These are phyloP conservation scores for Lonchura striata DNA, from an alignment of 2,113 vertebrate species.

Conservation along the genomic window DNA sequence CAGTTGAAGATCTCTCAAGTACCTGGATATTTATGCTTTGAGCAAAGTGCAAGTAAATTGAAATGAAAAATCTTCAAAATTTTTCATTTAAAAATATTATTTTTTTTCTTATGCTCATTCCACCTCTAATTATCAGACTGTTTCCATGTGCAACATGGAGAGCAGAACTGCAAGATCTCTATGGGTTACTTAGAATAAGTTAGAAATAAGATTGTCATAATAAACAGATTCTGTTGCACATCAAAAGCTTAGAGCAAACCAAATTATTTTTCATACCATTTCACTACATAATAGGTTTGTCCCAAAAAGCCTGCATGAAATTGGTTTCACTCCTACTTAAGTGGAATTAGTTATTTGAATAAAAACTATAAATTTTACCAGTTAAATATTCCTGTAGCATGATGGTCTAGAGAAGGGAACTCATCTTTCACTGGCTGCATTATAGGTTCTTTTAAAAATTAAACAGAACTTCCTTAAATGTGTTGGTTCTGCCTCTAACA, in stretches of 20 bases:
- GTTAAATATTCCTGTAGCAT: not conserved
- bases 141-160: not conserved
- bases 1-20: not conserved
- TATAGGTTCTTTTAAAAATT: not conserved
- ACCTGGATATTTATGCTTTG: not conserved
- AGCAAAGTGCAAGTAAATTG: not conserved
- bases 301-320: conserved; percentile 10
- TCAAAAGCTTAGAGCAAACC: not conserved
- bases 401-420: not conserved
- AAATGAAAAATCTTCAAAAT: not conserved
- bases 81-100: not conserved
- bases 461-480: not conserved
- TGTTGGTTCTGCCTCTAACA: not conserved
- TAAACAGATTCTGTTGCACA: not conserved
- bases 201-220: not conserved
- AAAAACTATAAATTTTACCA: no score
- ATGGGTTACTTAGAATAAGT: not conserved
- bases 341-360: no score
- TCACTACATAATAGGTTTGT: conserved; percentile 7
- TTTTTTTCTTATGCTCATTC: not conserved
- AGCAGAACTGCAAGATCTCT: not conserved
- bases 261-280: conserved; percentile 26
- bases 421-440: not conserved
- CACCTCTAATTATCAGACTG: not conserved
- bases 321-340: not conserved